phyloP scores from a whole-genome alignment of 2,113 vertebrate species.

The Chunga burmeisteri region DNA sequence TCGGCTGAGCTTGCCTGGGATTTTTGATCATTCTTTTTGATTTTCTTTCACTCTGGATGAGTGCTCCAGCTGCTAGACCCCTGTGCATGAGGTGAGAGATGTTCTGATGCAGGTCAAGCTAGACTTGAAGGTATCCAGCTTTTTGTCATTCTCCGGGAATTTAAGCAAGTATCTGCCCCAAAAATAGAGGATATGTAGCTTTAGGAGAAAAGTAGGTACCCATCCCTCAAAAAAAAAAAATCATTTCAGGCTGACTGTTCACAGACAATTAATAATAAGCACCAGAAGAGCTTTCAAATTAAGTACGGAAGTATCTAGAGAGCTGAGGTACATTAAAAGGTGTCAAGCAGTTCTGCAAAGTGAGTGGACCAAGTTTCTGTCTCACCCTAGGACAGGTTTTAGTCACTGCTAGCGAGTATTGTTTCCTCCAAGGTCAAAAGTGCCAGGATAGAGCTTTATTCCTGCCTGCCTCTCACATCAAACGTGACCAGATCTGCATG shows the following conservation, averaged over 20 bases:
- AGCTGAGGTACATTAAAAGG: not conserved
- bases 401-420: not conserved
- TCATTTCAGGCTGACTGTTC: not conserved
- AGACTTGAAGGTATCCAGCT: not conserved
- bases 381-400: not conserved
- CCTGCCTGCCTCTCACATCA: not conserved
- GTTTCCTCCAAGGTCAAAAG: not conserved
- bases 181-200: not conserved
- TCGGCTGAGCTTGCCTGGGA: not conserved
- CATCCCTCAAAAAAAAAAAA: not conserved
- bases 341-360: not conserved
- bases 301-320: not conserved
- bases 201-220: not conserved
- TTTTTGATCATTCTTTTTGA: not conserved
- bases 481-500: not conserved
- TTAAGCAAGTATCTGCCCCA: not conserved
- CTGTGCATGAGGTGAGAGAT: not conserved
- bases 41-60: not conserved
- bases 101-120: not conserved
- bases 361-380: not conserved
- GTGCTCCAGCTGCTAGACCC: not conserved
- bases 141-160: not conserved
- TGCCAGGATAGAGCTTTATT: not conserved
- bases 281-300: not conserved
- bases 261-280: not conserved